Evolutionary conservation across 2,888 invertebrate genomes (phyloP).

Genomic region (Pseudococcus longispinus): DNA sequence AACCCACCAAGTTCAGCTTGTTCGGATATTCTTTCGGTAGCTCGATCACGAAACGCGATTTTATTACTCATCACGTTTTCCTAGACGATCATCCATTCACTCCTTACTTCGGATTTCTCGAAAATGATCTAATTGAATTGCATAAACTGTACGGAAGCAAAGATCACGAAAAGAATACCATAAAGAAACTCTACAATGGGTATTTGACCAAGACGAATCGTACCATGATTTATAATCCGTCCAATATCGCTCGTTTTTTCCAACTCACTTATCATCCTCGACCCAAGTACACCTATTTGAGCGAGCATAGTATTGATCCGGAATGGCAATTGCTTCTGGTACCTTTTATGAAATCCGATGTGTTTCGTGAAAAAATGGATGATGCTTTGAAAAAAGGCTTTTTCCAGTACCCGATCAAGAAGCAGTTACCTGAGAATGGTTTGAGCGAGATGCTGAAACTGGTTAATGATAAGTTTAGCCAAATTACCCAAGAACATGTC

Average conservation of each 20-base stretch:
- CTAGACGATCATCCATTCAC: background rate
- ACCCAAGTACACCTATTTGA: background rate
- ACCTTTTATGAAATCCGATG: background rate
- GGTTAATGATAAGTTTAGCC: background rate
- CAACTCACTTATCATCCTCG: background rate
- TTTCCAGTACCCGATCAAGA: background rate
- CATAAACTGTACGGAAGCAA: background rate
- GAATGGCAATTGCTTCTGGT: background rate
- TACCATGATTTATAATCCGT: background rate
- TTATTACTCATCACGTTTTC: background rate
- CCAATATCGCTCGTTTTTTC: background rate
- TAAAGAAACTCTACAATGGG: background rate
- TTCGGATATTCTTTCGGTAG: background rate
- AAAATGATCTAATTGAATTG: background rate
- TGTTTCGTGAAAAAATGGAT: background rate
- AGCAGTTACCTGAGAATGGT: background rate
- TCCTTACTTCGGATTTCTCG: background rate
- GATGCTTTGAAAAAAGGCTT: background rate
- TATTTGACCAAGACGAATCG: background rate
- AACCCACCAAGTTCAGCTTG: background rate
- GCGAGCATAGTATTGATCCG: background rate
- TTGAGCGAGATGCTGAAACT: background rate
- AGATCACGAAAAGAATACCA: background rate
- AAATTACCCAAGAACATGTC: background rate
- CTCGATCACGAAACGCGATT: background rate